phyloP scores from a whole-genome alignment of 2,888 invertebrate genomes.

The Heliconius charithonia region DNA sequence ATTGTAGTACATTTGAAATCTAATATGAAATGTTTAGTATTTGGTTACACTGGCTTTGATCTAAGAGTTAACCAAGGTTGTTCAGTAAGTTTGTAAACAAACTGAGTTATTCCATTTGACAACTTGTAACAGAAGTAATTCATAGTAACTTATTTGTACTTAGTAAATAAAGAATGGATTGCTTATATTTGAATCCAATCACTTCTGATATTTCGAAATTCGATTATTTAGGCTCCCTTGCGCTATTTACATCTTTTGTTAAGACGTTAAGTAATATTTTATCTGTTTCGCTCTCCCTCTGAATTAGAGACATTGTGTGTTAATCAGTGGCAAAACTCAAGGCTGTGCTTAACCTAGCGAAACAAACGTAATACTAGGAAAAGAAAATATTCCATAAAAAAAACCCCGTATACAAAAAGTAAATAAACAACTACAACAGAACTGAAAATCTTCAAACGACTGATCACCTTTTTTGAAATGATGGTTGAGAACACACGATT shows the following conservation, averaged over 20 bases:
- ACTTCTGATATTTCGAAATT: neutral
- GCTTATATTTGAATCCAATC: neutral
- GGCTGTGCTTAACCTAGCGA: too few relatives aligned
- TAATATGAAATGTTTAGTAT: conserved; percentile 11
- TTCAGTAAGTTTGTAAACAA: conserved; percentile 29
- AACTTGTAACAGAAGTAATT: conserved; percentile 17
- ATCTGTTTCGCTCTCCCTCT: too few relatives aligned
- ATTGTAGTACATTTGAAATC: neutral
- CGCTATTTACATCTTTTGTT: neutral
- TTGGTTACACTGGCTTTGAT: conserved; percentile 33
- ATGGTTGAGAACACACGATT: too few relatives aligned
- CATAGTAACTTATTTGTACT: neutral
- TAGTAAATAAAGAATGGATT: neutral
- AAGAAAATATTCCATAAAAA: too few relatives aligned
- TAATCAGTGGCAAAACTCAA: too few relatives aligned
- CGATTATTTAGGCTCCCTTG: neutral
- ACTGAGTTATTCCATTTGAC: conserved; percentile 27
- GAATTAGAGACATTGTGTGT: too few relatives aligned
- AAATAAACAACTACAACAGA: too few relatives aligned
- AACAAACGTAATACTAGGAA: too few relatives aligned
- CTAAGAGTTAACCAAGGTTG: conserved; percentile 30
- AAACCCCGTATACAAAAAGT: too few relatives aligned
- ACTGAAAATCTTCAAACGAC: too few relatives aligned
- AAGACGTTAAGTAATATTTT: neutral
- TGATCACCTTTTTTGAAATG: too few relatives aligned